These are phyloP conservation scores for Orchesella flavescens DNA, from an alignment of 2,888 invertebrate species.

Conservation along the genomic window DNA sequence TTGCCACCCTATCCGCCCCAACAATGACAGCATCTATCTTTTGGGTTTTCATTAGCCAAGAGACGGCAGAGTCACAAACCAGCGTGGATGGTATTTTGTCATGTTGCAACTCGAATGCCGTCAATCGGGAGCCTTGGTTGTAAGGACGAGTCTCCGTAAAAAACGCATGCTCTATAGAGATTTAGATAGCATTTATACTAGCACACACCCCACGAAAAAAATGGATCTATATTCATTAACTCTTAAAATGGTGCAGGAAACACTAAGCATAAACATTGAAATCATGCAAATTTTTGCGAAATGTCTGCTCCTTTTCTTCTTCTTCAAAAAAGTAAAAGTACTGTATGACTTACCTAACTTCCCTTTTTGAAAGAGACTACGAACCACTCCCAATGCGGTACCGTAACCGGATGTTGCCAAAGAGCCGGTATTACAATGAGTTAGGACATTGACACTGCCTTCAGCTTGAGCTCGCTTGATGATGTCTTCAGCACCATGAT, in stretches of 20 bases:
- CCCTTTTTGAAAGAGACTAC: conserved; percentile 83
- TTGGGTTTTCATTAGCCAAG: conserved; percentile 88
- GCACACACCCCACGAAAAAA: too few species aligned
- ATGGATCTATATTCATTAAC: too few species aligned
- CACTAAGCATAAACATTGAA: too few species aligned
- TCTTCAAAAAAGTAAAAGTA: too few species aligned
- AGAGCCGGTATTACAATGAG: conserved; percentile 99
- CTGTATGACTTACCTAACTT: conserved; percentile 79
- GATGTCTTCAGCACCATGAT: conserved; percentile 87
- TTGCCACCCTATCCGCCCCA: conserved; percentile 96
- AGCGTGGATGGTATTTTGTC: conserved; percentile 93
- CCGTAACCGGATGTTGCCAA: conserved; percentile 98
- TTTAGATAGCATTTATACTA: neutral
- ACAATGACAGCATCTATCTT: conserved; percentile 94
- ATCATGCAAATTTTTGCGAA: too few species aligned
- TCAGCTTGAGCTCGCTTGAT: conserved; percentile 74
- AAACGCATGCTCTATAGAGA: conserved; percentile 85
- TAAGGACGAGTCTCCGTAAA: conserved; percentile 99
- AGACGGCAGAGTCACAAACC: conserved; percentile 96
- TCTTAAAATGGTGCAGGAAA: too few species aligned
- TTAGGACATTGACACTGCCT: conserved; percentile 82
- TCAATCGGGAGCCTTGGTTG: conserved; percentile 95
- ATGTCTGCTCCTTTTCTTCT: too few species aligned
- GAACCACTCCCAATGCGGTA: conserved; percentile 96
- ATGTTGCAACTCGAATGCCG: conserved; percentile 94